A percentile compares a stretch with the other conserved stretches of the same genome.
Conservation (phyloP, 2,888 invertebrate species). For the Phengaris alcon region DNA sequence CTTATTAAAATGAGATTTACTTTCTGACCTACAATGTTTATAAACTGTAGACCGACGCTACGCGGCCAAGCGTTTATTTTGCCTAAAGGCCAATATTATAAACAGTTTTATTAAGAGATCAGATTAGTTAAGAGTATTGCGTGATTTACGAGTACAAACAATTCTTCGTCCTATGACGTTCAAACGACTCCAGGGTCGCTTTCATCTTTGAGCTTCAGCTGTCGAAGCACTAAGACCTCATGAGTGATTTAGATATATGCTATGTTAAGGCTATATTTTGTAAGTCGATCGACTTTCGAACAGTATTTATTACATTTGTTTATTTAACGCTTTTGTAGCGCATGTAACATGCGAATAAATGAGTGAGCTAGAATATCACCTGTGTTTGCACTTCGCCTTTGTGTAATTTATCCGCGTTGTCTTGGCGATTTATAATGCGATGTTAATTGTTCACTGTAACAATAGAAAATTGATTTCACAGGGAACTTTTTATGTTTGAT, state of each 20-base stretch:
- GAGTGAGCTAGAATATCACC: slow-evolving; percentile 7
- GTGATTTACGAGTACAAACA: slow-evolving; percentile 14
- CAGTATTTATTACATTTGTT: slow-evolving; percentile 22
- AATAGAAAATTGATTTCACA: slow-evolving; percentile 24
- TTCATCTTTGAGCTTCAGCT: neutral
- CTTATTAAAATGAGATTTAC: neutral
- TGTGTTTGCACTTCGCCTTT: slow-evolving; percentile 22
- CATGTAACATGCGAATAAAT: neutral
- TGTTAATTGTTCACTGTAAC: slow-evolving; percentile 20
- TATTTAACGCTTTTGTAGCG: slow-evolving; percentile 13
- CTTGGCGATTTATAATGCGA: neutral
- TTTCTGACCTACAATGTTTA: neutral
- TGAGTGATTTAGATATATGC: slow-evolving; percentile 23
- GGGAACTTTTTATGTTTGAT: slow-evolving; percentile 3
- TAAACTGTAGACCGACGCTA: neutral
- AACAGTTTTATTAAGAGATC: neutral
- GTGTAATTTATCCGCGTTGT: slow-evolving; percentile 26
- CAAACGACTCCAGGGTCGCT: neutral
- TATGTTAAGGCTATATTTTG: slow-evolving; percentile 24
- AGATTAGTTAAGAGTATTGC: neutral
- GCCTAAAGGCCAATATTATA: neutral
- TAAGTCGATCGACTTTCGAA: slow-evolving; percentile 21
- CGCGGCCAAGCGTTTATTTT: neutral
- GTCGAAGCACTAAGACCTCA: neutral
- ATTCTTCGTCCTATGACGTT: neutral